These are phyloP conservation scores for Stictocephala bisonia DNA, from an alignment of 2,888 invertebrate genomes.

Conservation along the genomic window DNA sequence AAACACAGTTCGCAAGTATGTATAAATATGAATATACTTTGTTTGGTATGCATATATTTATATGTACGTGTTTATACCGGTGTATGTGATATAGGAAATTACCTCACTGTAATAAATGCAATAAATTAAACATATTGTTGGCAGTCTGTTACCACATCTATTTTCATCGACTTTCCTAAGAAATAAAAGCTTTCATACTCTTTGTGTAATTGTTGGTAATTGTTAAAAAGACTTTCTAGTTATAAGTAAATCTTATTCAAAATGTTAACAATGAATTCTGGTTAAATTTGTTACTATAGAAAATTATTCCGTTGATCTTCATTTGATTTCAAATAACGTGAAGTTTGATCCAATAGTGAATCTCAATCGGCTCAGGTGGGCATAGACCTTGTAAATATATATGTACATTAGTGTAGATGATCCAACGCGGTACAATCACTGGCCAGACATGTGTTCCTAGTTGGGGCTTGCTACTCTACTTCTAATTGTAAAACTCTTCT, in stretches of 20 bases:
- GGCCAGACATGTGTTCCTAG: slow-evolving; percentile 39
- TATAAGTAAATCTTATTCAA: slow-evolving; percentile 46
- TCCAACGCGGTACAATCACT: slow-evolving; percentile 37
- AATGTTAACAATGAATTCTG: slow-evolving; percentile 46
- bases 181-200: slow-evolving; percentile 37
- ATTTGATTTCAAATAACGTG: background rate
- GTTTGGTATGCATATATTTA: slow-evolving; percentile 16
- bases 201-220: slow-evolving; percentile 44
- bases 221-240: slow-evolving; percentile 46
- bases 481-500: slow-evolving; percentile 10
- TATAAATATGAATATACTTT: slow-evolving; percentile 20
- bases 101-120: slow-evolving; percentile 41
- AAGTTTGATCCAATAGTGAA: background rate
- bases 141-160: slow-evolving; percentile 38
- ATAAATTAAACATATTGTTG: slow-evolving; percentile 45
- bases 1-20: background rate
- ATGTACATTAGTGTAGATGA: slow-evolving; percentile 36
- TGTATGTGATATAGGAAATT: slow-evolving; percentile 22
- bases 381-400: slow-evolving; percentile 19
- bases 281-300: slow-evolving; percentile 40
- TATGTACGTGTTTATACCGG: slow-evolving; percentile 16
- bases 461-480: slow-evolving; percentile 13
- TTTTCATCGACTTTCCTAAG: slow-evolving; percentile 31
- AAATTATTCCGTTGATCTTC: slow-evolving; percentile 33
- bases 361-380: background rate